phyloP scores from a whole-genome alignment of 1,140 invertebrate species.

The Batillaria attramentaria region DNA sequence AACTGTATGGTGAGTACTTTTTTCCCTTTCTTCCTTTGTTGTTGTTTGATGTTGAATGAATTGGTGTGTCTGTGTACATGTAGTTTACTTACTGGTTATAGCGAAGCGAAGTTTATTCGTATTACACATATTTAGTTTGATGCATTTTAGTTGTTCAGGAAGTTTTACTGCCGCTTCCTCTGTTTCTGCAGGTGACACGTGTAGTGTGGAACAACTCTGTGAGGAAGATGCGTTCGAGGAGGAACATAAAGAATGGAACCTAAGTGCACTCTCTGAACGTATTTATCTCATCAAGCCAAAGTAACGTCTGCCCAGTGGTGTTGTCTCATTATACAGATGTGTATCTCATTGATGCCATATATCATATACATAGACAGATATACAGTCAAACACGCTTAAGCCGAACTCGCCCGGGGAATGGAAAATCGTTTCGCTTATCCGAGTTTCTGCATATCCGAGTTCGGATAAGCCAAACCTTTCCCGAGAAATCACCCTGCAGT shows the following conservation, averaged over 20 bases:
- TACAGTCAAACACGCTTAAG: too few relatives aligned
- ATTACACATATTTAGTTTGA: too few relatives aligned
- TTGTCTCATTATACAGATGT: background rate
- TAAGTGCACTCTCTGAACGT: background rate
- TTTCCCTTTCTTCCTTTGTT: background rate
- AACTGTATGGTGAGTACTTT: conserved; percentile 3
- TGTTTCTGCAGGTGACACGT: background rate
- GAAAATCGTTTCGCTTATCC: too few relatives aligned
- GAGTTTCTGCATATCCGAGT: background rate
- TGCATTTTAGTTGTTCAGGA: too few relatives aligned
- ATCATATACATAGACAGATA: background rate
- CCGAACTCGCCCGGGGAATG: too few relatives aligned
- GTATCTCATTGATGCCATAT: background rate
- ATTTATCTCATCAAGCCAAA: background rate
- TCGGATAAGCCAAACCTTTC: too few relatives aligned
- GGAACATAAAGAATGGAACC: background rate
- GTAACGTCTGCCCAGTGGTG: background rate
- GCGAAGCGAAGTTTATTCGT: too few relatives aligned
- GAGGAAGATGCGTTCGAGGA: background rate
- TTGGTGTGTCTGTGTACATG: background rate
- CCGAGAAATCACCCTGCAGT: too few relatives aligned
- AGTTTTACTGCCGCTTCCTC: too few relatives aligned
- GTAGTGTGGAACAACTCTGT: background rate
- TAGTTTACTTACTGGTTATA: background rate
- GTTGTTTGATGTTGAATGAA: background rate